Conservation (phyloP, 2,113 vertebrate genomes). For the Calyptomena viridis region DNA sequence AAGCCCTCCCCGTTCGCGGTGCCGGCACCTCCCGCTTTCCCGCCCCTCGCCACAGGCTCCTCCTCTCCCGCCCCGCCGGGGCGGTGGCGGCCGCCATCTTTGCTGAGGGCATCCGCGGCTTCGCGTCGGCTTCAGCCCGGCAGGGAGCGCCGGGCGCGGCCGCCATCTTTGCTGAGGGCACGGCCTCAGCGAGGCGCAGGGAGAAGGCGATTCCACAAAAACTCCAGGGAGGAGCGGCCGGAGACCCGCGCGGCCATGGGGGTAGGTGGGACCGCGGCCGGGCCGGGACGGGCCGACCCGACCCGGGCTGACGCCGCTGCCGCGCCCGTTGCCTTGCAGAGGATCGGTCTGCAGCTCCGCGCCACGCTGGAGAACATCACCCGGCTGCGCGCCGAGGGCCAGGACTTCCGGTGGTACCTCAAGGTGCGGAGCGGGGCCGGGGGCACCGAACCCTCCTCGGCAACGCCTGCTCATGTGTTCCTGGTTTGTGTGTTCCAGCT, state of each 20-base stretch:
- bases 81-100: not conserved
- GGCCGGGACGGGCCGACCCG: not conserved
- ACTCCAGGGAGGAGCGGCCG: not conserved
- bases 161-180: not conserved
- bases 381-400: conserved; percentile 83
- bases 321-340: conserved; percentile 73
- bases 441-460: no score
- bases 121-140: not conserved
- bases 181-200: rapidly evolving
- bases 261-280: not conserved
- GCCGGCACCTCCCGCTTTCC: rapidly evolving
- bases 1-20: rapidly evolving
- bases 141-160: not conserved
- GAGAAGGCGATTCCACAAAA: rapidly evolving
- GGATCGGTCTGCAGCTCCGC: conserved; percentile 91
- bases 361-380: conserved; percentile 94
- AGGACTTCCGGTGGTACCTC: conserved; percentile 98
- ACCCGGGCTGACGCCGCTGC: not conserved
- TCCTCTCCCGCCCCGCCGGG: not conserved
- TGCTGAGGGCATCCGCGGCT: not conserved
- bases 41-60: not conserved
- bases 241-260: not conserved
- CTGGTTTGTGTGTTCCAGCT: conserved; percentile 74
- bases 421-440: conserved; percentile 80
- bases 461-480: no score